A percentile compares a stretch with the other conserved stretches of the same genome.
phyloP scores from a whole-genome alignment of 2,888 invertebrate genomes.

The Strigamia crassipes region DNA sequence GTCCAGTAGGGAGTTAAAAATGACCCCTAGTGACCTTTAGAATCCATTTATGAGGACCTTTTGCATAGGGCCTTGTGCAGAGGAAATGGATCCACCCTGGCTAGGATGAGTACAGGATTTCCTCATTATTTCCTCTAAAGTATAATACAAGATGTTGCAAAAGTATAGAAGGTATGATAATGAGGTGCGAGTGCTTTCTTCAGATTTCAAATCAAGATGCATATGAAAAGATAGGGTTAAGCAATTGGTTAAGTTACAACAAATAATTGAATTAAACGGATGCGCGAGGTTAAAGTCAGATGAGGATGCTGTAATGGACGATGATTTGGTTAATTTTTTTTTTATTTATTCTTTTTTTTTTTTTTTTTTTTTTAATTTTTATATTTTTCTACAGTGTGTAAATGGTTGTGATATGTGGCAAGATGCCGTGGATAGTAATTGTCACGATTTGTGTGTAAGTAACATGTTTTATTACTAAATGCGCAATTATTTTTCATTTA shows the following conservation, averaged over 20 bases:
- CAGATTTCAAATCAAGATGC: constrained; percentile 23
- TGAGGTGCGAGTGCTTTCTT: background rate
- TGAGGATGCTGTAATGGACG: constrained; percentile 5
- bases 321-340: background rate
- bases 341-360: constrained; percentile 58
- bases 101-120: constrained; percentile 18
- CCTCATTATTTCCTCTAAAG: constrained; percentile 23
- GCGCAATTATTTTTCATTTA: background rate
- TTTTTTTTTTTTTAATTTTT: constrained; percentile 56
- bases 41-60: constrained; percentile 38
- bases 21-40: constrained; percentile 25
- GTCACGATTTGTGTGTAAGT: constrained; percentile 84
- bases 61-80: constrained; percentile 40
- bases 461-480: background rate
- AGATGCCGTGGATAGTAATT: constrained; percentile 74
- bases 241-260: constrained; percentile 18
- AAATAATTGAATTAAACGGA: constrained; percentile 32
- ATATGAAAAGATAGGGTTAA: constrained; percentile 33
- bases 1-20: constrained; percentile 19
- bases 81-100: constrained; percentile 42
- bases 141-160: constrained; percentile 32
- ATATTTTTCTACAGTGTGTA: constrained; percentile 67
- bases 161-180: constrained; percentile 24
- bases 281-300: constrained; percentile 1
- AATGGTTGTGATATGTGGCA: constrained; percentile 80